Evolutionary conservation across 1,140 invertebrate genomes (phyloP), one percentile per base, ranked within the genome.

Genomic region (Trichogramma pretiosum): DNA sequence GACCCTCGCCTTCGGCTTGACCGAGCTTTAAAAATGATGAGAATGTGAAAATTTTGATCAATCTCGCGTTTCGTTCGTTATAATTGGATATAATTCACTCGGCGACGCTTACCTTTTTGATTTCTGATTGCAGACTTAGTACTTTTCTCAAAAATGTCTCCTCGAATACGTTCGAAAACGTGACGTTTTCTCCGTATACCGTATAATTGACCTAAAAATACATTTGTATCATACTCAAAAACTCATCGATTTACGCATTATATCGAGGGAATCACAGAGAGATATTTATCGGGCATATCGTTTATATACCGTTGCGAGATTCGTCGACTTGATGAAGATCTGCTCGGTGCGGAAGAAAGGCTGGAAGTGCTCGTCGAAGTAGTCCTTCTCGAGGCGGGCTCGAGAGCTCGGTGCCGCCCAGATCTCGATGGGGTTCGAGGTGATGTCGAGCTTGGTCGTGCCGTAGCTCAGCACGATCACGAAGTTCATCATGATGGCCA

Each of bases 301-400:
- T n/a, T n/a, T n/a, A n/a, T n/a, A n/a, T n/a, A 45, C 49, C 43
- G 44, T 46, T 26, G 40, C 37, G 8, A 51, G 24, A 36, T 26
- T 34, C 2, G 42, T 33, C 1, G 84, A 76, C 22, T 77, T 82
- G 44, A 88, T 85, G 43, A 88, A 87, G 45, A 88, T 72, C 70
- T 94, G 91, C 69, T 98, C 91, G 2, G 84, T 88, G 48, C 97
- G 77, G 67, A 95, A 98, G 68, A 99, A 99, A 0, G 96, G 96
- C 50, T 90, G 79, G 66, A 97, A 96, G 55, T 93, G 84, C 2
- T 79, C 78, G 65, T 99, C 93, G 67, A 91, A 99, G 69, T 85
- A 98, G 46, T 90, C 77, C 48, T 85, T 82, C 69, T 99, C 92
- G 5, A 83, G 56, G 9, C 95, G 76, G 2, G 93, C 89, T 23